Conservation (phyloP, 2,797 vertebrate species). For the Perodicticus potto region DNA sequence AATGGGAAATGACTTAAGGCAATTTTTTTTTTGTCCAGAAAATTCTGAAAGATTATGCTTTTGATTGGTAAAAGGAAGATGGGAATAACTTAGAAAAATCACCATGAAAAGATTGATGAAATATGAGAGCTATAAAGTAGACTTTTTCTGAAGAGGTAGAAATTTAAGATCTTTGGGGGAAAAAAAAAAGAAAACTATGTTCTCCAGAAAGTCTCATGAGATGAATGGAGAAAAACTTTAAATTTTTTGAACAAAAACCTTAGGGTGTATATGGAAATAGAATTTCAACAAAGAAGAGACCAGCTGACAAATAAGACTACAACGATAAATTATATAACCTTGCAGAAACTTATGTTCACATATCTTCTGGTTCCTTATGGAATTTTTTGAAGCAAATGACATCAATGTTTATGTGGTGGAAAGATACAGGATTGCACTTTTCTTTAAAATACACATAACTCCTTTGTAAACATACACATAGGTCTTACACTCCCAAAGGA, state of each 20-base stretch:
- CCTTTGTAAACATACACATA: neutral
- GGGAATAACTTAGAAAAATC: conserved; percentile 66
- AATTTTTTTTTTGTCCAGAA: conserved; percentile 66
- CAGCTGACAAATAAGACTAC: conserved; percentile 51
- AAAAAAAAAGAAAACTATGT: neutral
- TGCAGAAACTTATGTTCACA: neutral
- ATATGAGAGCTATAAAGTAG: conserved; percentile 55
- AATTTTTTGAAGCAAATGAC: conserved; percentile 55
- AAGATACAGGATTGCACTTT: neutral
- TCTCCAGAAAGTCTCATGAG: neutral
- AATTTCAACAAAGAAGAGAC: conserved; percentile 58
- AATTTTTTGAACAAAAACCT: conserved; percentile 52
- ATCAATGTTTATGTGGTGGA: neutral
- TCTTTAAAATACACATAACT: neutral
- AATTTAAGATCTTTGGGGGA: conserved; percentile 63
- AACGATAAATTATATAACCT: conserved; percentile 42
- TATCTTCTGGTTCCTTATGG: neutral
- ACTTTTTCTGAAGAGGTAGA: conserved; percentile 42
- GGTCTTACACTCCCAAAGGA: neutral
- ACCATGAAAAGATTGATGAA: conserved; percentile 68
- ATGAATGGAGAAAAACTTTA: conserved; percentile 37
- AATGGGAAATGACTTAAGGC: conserved; percentile 63
- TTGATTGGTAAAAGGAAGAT: conserved; percentile 47
- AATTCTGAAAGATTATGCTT: conserved; percentile 67
- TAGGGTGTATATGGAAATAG: conserved; percentile 44